Conservation (phyloP, 2,797 vertebrate species). For the Acanthurus lineatus region DNA sequence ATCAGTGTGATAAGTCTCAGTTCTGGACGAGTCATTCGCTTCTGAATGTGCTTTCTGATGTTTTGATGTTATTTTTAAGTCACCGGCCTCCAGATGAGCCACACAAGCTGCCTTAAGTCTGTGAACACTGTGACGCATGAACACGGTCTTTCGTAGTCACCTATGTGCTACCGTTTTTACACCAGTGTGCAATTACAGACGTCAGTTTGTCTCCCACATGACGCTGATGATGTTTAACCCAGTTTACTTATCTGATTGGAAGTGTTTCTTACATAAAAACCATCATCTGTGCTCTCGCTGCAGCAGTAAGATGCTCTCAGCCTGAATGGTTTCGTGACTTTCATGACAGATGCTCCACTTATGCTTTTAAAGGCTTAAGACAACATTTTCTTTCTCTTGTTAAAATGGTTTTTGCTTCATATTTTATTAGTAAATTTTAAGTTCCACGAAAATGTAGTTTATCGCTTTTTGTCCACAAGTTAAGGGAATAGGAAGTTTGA, state of each 20-base stretch:
- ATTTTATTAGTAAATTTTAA: no score
- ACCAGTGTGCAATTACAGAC: slow-evolving; percentile 4
- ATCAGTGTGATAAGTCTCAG: slow-evolving; percentile 19
- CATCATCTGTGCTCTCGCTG: neutral
- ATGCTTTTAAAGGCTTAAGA: no score
- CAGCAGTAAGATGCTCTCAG: neutral
- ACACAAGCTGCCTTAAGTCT: slow-evolving; percentile 1
- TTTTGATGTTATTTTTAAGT: slow-evolving; percentile 37
- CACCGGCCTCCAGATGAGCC: slow-evolving; percentile 21
- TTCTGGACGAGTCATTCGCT: slow-evolving; percentile 31
- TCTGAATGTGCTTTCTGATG: slow-evolving; percentile 21
- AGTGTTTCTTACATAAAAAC: slow-evolving; percentile 3
- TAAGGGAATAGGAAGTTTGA: no score
- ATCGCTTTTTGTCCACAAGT: no score
- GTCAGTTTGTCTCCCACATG: neutral
- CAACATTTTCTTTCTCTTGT: no score
- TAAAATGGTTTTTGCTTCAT: no score
- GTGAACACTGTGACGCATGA: slow-evolving; percentile 14
- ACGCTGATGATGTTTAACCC: neutral
- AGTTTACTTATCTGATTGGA: slow-evolving; percentile 31
- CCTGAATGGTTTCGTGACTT: neutral
- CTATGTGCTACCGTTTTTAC: slow-evolving; percentile 25
- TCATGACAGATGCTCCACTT: no score
- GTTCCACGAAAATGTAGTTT: no score
- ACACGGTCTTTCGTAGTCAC: slow-evolving; percentile 29